These are phyloP conservation scores for Ochropleura leucogaster DNA, from an alignment of 2,888 invertebrate species.

Conservation along the genomic window DNA sequence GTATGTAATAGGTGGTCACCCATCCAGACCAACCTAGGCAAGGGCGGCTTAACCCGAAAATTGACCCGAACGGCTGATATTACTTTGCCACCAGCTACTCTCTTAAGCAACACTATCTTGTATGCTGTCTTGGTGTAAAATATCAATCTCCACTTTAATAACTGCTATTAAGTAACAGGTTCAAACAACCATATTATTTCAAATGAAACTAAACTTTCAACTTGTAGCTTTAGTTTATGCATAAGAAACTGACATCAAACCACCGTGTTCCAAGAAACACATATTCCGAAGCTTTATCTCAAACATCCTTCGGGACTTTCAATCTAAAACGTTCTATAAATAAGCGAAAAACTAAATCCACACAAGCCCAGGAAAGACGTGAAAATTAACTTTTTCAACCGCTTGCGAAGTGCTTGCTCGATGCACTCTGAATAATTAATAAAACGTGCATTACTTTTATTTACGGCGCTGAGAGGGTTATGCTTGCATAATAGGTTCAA, in stretches of 20 bases:
- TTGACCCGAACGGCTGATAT: too few relatives aligned
- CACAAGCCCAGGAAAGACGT: constrained; percentile 49
- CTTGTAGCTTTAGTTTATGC: background rate
- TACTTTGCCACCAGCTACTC: too few relatives aligned
- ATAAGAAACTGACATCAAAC: background rate
- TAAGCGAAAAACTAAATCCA: constrained; percentile 47
- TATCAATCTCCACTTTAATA: background rate
- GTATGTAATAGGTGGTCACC: too few relatives aligned
- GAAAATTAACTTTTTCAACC: constrained; percentile 61
- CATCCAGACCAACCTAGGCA: too few relatives aligned
- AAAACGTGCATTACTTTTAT: constrained; percentile 69
- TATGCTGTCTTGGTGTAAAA: background rate
- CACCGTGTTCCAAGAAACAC: background rate
- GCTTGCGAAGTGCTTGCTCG: constrained; percentile 60
- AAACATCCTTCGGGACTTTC: constrained; percentile 37
- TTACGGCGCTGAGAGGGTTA: constrained; percentile 57
- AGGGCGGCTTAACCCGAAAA: too few relatives aligned
- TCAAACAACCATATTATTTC: background rate
- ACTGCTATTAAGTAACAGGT: background rate
- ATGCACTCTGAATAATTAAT: constrained; percentile 77
- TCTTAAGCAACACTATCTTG: too few relatives aligned
- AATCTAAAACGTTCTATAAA: constrained; percentile 52
- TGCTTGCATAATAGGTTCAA: constrained; percentile 62
- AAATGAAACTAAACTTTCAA: background rate
- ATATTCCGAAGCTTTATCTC: constrained; percentile 8